Evolutionary conservation across 2,113 vertebrate species (phyloP), one percentile per base, ranked within the genome.

Genomic region (Muscicapa adusta): DNA sequence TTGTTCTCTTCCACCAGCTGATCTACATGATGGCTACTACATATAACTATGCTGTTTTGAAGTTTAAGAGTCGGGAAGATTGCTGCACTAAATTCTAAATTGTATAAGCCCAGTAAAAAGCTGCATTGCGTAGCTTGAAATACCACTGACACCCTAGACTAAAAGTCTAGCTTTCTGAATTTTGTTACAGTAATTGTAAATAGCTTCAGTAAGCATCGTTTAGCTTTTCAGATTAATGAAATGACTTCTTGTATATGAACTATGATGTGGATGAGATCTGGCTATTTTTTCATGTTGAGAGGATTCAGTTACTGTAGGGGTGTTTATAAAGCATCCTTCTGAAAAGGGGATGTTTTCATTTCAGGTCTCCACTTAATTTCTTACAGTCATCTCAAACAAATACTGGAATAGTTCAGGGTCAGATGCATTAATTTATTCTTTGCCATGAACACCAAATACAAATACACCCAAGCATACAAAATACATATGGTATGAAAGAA

Each of bases 1-100:
- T 98, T 99, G 98, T 99, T 99, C 98, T 99, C 98, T 99, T 99
- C 98, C 99, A 99, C 99, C 99, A 99, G 99, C 99, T 99, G 98
- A 99, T 99, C 99, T 99, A 99, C 99, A 99, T 99, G 99, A 99
- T 99, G 99, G 99, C 99, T 98, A 99, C 99, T 96, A 99, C 99
- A 98, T 99, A 99, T 99, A 99, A 99, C 99, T 99, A 98, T 99
- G 99, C 99, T 89, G 99, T 99, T 99, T 99, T 99, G 99, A 99
- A 99, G 99, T 99, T 99, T 99, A 99, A 99, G 99, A 99, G 99
- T 99, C 99, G 98, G 99, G 99, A 99, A 99, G 99, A 99, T 98
- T 99, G 99, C 99, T 99, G 99, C 99, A 99, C 99, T 99, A 99
- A 99, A 98, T 99, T 99, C 98, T 99, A 99, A 98, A 96, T 97